Percentiles rank a stretch among this genome's conserved stretches.
These are phyloP conservation scores for Mylabris sibirica DNA, from an alignment of 2,888 invertebrate species.

Conservation along the genomic window DNA sequence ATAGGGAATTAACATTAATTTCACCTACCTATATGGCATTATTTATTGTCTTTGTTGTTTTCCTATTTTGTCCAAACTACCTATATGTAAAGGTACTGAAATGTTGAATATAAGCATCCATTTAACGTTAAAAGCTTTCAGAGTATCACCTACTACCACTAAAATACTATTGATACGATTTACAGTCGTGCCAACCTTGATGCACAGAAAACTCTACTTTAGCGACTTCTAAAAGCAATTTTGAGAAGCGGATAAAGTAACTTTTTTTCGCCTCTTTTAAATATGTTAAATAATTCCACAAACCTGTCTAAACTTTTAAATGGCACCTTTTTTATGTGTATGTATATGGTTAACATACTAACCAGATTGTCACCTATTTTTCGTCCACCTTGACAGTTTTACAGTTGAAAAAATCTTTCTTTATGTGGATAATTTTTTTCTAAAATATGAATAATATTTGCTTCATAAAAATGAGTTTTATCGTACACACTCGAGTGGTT, in stretches of 20 bases:
- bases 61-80: not conserved
- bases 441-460: no score
- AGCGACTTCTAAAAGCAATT: not conserved
- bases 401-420: not conserved
- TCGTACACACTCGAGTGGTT: no score
- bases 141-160: not conserved
- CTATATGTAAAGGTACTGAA: not conserved
- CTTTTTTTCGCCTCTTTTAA: not conserved
- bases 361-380: not conserved
- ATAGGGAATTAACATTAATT: not conserved
- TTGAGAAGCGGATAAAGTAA: not conserved
- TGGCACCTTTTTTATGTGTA: not conserved
- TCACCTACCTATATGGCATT: not conserved
- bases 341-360: no score
- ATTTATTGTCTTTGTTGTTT: not conserved
- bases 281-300: conserved; percentile 2
- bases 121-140: conserved; percentile 3
- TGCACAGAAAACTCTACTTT: not conserved
- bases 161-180: conserved; percentile 1
- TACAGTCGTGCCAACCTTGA: not conserved
- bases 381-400: not conserved
- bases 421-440: no score
- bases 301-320: conserved; percentile 2
- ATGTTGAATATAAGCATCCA: not conserved
- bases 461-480: no score